phyloP scores from a whole-genome alignment of 1,140 invertebrate genomes.

The Halotydeus destructor region DNA sequence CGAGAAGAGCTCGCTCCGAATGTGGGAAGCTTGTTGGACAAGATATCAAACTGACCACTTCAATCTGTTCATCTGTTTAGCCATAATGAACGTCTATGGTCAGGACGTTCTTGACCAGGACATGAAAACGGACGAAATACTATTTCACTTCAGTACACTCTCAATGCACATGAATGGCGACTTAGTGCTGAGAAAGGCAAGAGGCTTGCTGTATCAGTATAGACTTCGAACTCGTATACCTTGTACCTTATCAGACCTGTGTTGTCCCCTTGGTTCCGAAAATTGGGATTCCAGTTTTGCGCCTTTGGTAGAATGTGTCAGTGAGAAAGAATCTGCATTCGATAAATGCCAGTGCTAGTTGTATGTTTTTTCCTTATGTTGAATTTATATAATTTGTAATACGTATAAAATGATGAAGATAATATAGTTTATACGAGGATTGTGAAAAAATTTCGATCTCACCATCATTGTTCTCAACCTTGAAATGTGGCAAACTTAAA shows the following conservation, averaged over 20 bases:
- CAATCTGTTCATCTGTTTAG: conserved; percentile 69
- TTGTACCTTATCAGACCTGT: conserved; percentile 63
- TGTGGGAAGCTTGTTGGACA: conserved; percentile 89
- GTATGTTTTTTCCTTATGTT: no score
- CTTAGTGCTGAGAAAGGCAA: conserved; percentile 67
- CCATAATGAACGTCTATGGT: conserved; percentile 73
- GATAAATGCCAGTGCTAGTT: no score
- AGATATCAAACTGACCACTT: conserved; percentile 82
- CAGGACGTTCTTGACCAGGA: conserved; percentile 67
- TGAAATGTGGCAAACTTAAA: no score
- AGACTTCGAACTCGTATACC: conserved; percentile 58
- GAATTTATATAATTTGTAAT: no score
- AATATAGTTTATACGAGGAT: no score
- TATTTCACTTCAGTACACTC: conserved; percentile 76
- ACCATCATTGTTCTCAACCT: no score
- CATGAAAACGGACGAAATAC: conserved; percentile 71
- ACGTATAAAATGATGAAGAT: no score
- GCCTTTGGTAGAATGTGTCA: conserved; percentile 23
- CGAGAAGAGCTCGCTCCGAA: conserved; percentile 55
- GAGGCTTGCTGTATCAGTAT: conserved; percentile 72
- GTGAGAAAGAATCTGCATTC: no score
- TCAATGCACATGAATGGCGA: conserved; percentile 90
- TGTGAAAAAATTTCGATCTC: no score
- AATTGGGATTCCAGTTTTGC: conserved; percentile 76
- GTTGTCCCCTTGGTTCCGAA: conserved; percentile 62